Evolutionary conservation across 1,140 invertebrate species (phyloP).

Genomic region (Anoplolepis gracilipes): DNA sequence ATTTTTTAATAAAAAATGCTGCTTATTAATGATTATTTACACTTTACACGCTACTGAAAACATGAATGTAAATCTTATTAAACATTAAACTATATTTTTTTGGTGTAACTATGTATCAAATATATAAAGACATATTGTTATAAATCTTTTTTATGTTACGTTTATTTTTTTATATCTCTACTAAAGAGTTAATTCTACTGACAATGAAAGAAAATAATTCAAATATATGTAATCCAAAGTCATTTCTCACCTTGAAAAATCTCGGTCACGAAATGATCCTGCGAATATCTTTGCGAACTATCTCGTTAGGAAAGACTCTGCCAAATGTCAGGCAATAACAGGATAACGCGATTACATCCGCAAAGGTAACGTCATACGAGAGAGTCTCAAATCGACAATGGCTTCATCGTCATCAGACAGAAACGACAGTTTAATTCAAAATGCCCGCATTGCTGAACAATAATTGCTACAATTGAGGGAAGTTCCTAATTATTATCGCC

Average conservation of each 20-base stretch:
- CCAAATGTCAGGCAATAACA: slow-evolving; percentile 72
- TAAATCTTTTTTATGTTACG: background rate
- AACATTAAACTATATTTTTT: slow-evolving; percentile 4
- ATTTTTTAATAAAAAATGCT: background rate
- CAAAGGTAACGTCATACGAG: slow-evolving; percentile 11
- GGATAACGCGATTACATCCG: slow-evolving; percentile 59
- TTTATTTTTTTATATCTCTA: background rate
- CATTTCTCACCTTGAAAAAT: slow-evolving; percentile 63
- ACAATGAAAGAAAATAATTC: slow-evolving; percentile 48
- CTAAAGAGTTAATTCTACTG: background rate
- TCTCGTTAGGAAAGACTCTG: slow-evolving; percentile 52
- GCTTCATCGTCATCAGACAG: slow-evolving; percentile 14
- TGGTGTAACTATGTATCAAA: background rate
- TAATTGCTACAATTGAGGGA: slow-evolving; percentile 23
- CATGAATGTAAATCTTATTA: slow-evolving; percentile 1
- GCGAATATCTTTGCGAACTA: slow-evolving; percentile 66
- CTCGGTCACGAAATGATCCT: slow-evolving; percentile 43
- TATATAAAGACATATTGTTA: background rate
- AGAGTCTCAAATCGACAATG: slow-evolving; percentile 61
- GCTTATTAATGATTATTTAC: slow-evolving; percentile 18
- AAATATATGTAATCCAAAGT: slow-evolving; percentile 4
- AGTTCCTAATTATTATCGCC: slow-evolving; percentile 43
- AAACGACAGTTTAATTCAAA: slow-evolving; percentile 63
- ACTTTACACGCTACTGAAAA: slow-evolving; percentile 21
- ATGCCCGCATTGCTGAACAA: background rate